Conservation (phyloP, 2,888 invertebrate species). For the Dermolepida albohirtum region DNA sequence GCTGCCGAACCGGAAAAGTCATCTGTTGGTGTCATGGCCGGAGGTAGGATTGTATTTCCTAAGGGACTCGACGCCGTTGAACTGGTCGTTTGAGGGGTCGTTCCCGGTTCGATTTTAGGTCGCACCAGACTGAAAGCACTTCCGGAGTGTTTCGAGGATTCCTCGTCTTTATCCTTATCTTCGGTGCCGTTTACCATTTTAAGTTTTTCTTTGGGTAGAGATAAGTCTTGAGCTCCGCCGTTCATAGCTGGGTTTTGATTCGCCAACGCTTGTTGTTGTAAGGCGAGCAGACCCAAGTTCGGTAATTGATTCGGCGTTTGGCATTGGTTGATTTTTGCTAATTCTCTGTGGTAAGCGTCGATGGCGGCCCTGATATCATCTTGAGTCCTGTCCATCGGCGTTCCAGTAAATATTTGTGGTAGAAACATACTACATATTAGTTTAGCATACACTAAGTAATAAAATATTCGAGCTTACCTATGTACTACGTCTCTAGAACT, state of each 20-base stretch:
- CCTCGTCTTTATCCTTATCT: constrained; percentile 73
- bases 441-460: constrained; percentile 58
- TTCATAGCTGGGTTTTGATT: constrained; percentile 70
- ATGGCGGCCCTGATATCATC: constrained; percentile 91
- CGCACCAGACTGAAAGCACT: constrained; percentile 90
- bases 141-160: constrained; percentile 80
- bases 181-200: constrained; percentile 75
- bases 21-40: constrained; percentile 83
- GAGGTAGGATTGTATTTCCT: constrained; percentile 87
- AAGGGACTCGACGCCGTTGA: constrained; percentile 87
- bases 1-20: constrained; percentile 85
- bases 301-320: constrained; percentile 65
- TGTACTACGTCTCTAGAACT: constrained; percentile 72
- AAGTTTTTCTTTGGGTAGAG: constrained; percentile 83
- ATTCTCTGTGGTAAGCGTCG: constrained; percentile 93
- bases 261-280: constrained; percentile 78
- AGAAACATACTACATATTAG: constrained; percentile 80
- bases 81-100: constrained; percentile 71
- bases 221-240: constrained; percentile 84
- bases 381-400: constrained; percentile 74
- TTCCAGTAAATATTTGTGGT: constrained; percentile 83
- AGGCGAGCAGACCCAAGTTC: constrained; percentile 75
- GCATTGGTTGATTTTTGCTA: constrained; percentile 84
- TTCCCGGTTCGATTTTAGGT: constrained; percentile 85
- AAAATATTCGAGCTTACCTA: constrained; percentile 16